These are phyloP conservation scores for Meteorus cinctellus DNA, from an alignment of 2,888 invertebrate species.

Conservation along the genomic window DNA sequence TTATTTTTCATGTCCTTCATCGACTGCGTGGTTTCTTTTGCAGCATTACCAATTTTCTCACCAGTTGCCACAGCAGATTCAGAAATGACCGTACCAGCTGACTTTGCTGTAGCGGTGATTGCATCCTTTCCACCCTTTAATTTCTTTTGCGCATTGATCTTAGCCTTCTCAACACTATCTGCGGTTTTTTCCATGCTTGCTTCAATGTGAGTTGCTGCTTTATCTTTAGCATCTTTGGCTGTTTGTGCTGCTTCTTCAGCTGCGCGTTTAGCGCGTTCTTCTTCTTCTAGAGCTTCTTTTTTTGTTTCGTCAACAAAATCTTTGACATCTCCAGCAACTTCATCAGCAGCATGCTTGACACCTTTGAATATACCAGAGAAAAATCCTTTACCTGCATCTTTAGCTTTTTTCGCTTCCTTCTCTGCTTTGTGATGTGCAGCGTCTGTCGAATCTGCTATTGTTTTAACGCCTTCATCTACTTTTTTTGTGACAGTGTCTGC, in stretches of 20 bases:
- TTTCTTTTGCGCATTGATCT: constrained; percentile 74
- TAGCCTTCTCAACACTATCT: constrained; percentile 46
- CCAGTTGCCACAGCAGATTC: constrained; percentile 37
- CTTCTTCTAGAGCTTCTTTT: constrained; percentile 56
- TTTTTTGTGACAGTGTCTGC: constrained; percentile 45
- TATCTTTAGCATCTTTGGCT: background rate
- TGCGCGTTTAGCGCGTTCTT: constrained; percentile 44
- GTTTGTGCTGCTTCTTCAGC: constrained; percentile 37
- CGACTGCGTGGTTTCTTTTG: constrained; percentile 44
- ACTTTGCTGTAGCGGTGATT: constrained; percentile 57
- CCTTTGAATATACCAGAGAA: constrained; percentile 55
- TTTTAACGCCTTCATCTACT: constrained; percentile 37
- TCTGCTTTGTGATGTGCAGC: constrained; percentile 61
- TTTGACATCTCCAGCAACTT: constrained; percentile 55
- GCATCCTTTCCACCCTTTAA: constrained; percentile 71
- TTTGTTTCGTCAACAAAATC: constrained; percentile 60
- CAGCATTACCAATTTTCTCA: background rate
- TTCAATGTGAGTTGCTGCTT: constrained; percentile 21
- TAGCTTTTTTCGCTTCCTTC: constrained; percentile 57
- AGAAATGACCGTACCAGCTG: constrained; percentile 72
- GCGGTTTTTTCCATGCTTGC: constrained; percentile 47
- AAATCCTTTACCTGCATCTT: constrained; percentile 52
- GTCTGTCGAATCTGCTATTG: constrained; percentile 36
- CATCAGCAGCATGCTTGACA: constrained; percentile 59
- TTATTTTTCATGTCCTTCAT: constrained; percentile 26